These are phyloP conservation scores for Amphiduros pacificus DNA, from an alignment of 2,888 invertebrate genomes.

Conservation along the genomic window DNA sequence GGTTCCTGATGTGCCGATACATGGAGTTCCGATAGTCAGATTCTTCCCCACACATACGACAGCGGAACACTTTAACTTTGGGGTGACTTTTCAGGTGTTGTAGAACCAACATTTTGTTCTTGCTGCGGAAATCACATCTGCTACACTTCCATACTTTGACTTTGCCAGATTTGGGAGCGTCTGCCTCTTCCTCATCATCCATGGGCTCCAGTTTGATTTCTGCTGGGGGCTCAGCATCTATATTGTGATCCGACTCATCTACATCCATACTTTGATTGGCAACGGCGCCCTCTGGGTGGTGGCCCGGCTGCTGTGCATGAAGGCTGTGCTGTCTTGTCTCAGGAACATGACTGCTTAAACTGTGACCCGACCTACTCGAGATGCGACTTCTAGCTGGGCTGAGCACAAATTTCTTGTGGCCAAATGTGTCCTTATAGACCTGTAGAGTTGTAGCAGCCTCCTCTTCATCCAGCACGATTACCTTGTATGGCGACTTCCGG, in stretches of 20 bases:
- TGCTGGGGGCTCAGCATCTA: too few relatives aligned
- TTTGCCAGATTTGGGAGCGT: not conserved
- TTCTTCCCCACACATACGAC: conserved; percentile 55
- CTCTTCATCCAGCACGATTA: conserved; percentile 40
- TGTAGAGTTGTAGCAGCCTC: conserved; percentile 39
- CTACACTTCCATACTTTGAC: conserved; percentile 74
- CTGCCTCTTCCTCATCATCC: not conserved
- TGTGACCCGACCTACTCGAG: not conserved
- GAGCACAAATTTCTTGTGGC: conserved; percentile 30
- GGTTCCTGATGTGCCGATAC: conserved; percentile 48
- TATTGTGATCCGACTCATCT: not conserved
- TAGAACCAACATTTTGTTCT: conserved; percentile 42
- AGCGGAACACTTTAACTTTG: conserved; percentile 35
- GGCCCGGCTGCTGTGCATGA: too few relatives aligned
- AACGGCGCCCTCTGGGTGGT: not conserved
- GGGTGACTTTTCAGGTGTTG: conserved; percentile 41
- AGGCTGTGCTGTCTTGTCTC: too few relatives aligned
- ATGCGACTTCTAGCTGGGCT: conserved; percentile 23
- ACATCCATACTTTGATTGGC: not conserved
- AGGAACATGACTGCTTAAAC: not conserved
- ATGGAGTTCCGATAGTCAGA: conserved; percentile 59
- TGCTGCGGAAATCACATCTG: conserved; percentile 74
- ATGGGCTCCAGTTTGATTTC: too few relatives aligned
- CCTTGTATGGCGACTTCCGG: conserved; percentile 29
- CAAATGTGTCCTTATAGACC: conserved; percentile 35